Conservation (phyloP, 2,888 invertebrate genomes). For the Cylindroiulus punctatus region DNA sequence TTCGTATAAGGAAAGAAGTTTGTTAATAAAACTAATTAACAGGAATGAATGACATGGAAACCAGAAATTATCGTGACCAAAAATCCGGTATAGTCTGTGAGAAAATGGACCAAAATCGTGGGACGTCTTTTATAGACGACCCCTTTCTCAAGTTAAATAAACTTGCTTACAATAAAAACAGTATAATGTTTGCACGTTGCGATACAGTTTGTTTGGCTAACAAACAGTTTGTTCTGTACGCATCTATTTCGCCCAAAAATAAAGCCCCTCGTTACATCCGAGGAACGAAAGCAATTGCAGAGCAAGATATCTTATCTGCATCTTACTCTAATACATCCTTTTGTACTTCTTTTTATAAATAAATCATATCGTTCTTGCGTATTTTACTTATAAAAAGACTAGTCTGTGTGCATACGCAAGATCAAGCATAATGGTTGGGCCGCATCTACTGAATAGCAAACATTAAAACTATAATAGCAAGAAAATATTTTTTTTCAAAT, state of each 20-base stretch:
- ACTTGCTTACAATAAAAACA: neutral
- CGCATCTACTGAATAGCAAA: neutral
- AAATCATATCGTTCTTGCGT: neutral
- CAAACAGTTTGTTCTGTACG: neutral
- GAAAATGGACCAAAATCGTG: too few species aligned
- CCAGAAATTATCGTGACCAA: too few species aligned
- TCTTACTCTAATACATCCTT: neutral
- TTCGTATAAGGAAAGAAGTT: neutral
- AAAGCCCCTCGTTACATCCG: neutral
- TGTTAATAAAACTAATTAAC: neutral
- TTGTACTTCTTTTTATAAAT: neutral
- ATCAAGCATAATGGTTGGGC: neutral
- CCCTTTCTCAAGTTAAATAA: neutral
- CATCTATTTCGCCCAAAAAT: neutral
- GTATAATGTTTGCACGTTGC: neutral
- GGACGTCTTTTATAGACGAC: neutral
- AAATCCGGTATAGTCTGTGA: too few species aligned
- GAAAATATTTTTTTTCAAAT: constrained; percentile 8
- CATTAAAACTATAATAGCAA: constrained; percentile 5
- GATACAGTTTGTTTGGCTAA: neutral
- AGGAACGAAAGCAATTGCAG: neutral
- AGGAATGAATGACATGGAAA: neutral
- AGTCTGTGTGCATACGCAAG: neutral
- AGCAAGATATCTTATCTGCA: neutral
- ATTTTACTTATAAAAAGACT: neutral